Base-by-base conservation (phyloP, 2,797 vertebrate genomes). In the Cossypha dichroa region DNA sequence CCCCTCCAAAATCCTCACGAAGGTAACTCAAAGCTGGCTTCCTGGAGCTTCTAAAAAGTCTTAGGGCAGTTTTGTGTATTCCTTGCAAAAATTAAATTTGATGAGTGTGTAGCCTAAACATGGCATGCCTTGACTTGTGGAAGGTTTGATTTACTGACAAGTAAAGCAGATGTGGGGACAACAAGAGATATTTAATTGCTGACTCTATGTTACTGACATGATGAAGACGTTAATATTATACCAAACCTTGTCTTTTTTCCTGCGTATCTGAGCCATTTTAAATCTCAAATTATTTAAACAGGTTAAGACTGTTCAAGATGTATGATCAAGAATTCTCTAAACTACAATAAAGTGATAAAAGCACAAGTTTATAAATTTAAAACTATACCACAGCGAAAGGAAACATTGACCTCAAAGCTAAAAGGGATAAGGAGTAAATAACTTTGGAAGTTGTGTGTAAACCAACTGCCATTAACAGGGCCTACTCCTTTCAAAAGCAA, bases 381-480 rank as follows among this genome's bases (percentile, higher is more conserved):
- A 81, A 66, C 9, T 29, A 13, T 1, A 75, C 8, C 15, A 48
- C 0, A 36, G 26, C 4, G 1, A 82, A 70, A 46, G 21, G 38
- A 43, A 88, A 68, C 8, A 22, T 0, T 33, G 31, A 43, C 6
- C 15, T 60, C 12, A 20, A 62, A 66, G 41, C 12, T 48, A n/a
- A 29, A 60, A 79, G 22, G 46, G 15, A 36, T 36, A 40, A 56
- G 58, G 26, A 40, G 4, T 13, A 29, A 41, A 76, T 13, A 41
- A 75, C 12, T 28, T 28, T 2, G 21, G 5, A 49, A 31, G 13
- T 45, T 41, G 23, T 73, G 59, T 85, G 46, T 25, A 58, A 87
- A 54, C 18, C 15, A 26, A 29, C 0, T 8, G 13, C 17, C 51
- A 49, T 1, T 6, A 19, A 21, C 13, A 38, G 69, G 13, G 20